These are phyloP conservation scores for Aulostomus chinensis DNA, from an alignment of 2,797 vertebrate genomes.

Conservation along the genomic window DNA sequence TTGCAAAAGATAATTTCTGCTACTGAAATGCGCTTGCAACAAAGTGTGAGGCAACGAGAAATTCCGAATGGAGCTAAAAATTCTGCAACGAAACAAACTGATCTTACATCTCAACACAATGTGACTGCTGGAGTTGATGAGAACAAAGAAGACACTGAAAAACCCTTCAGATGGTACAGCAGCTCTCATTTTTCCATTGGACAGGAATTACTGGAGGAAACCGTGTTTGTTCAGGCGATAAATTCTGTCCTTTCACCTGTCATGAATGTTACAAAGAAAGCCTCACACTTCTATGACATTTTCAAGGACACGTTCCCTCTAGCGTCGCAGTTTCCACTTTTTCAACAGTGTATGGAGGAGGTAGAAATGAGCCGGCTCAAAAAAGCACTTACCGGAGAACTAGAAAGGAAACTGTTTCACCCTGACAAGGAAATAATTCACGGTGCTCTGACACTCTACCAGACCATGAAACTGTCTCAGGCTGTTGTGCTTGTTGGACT, in stretches of 20 bases:
- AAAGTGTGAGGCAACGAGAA: conserved; percentile 26
- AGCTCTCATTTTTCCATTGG: conserved; percentile 24
- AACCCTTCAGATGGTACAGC: not conserved
- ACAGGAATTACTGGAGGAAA: conserved; percentile 75
- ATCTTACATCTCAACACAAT: conserved; percentile 7
- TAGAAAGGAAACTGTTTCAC: conserved; percentile 67
- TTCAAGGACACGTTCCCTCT: conserved; percentile 80
- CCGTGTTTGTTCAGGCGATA: conserved; percentile 77
- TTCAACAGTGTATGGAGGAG: conserved; percentile 39
- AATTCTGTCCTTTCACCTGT: conserved; percentile 61
- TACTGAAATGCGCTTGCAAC: conserved; percentile 61
- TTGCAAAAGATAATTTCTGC: conserved; percentile 75
- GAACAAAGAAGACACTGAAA: conserved; percentile 14
- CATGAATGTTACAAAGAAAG: conserved; percentile 53
- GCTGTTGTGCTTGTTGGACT: conserved; percentile 85
- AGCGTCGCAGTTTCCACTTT: conserved; percentile 44
- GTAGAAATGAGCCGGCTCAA: conserved; percentile 49
- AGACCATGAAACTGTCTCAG: conserved; percentile 68
- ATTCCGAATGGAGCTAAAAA: conserved; percentile 18
- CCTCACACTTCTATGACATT: conserved; percentile 65
- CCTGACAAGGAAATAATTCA: conserved; percentile 57
- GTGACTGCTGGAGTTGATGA: conserved; percentile 1
- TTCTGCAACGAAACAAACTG: not conserved
- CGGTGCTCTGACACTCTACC: conserved; percentile 73
- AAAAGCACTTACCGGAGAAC: conserved; percentile 67